phyloP scores from a whole-genome alignment of 2,797 vertebrate genomes.

The Hybognathus amarus region DNA sequence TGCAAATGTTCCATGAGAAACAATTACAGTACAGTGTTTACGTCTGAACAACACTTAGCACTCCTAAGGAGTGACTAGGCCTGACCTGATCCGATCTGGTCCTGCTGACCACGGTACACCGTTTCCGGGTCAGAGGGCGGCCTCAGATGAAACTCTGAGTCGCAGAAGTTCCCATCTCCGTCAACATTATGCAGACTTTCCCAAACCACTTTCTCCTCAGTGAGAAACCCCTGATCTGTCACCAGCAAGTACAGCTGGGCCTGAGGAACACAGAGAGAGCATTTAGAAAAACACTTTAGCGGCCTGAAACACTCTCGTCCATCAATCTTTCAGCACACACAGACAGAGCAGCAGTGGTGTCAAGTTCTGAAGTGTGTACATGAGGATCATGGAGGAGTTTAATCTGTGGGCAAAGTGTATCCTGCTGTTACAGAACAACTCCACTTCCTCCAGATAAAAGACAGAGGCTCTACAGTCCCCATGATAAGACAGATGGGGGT shows the following conservation, averaged over 20 bases:
- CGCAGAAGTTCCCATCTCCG: conserved; percentile 97
- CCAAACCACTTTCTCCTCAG: conserved; percentile 98
- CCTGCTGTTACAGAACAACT: conserved; percentile 47
- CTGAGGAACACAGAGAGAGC: conserved; percentile 70
- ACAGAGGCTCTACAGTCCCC: conserved; percentile 62
- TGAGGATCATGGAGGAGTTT: conserved; percentile 42
- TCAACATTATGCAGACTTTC: conserved; percentile 98
- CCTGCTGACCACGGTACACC: conserved; percentile 95
- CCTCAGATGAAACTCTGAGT: conserved; percentile 92
- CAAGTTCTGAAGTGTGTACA: conserved; percentile 12
- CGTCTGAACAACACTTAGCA: neutral
- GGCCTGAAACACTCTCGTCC: neutral
- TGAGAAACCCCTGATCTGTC: conserved; percentile 98
- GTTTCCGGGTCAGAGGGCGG: conserved; percentile 96
- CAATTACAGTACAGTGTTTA: neutral
- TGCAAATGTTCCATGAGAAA: neutral
- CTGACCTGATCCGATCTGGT: conserved; percentile 98
- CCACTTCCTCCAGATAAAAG: conserved; percentile 72
- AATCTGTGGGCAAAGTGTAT: conserved; percentile 51
- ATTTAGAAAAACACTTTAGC: conserved; percentile 16
- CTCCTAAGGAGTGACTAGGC: conserved; percentile 20
- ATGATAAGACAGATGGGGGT: conserved; percentile 32
- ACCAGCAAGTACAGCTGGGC: conserved; percentile 96
- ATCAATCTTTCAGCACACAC: conserved; percentile 22
- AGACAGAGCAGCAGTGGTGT: conserved; percentile 6